phyloP scores from a whole-genome alignment of 2,888 invertebrate species.

The Elegia similella region DNA sequence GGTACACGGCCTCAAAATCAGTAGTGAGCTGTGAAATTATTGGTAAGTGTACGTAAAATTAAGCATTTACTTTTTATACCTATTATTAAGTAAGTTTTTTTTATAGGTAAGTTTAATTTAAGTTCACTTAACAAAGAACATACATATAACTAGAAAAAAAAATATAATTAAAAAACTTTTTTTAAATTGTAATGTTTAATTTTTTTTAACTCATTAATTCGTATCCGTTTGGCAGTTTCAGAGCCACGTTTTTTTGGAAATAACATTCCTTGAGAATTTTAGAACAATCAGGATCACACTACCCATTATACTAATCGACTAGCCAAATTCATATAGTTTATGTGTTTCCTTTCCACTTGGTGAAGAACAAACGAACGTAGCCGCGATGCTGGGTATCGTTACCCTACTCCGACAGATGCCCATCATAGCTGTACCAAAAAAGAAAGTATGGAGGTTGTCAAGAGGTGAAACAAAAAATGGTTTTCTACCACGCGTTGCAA shows the following conservation, averaged over 20 bases:
- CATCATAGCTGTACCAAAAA: not conserved
- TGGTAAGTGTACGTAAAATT: no score
- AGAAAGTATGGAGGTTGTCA: not conserved
- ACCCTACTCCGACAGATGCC: not conserved
- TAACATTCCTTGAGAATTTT: not conserved
- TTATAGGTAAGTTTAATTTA: not conserved
- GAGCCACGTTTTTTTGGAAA: not conserved
- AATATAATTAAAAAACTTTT: not conserved
- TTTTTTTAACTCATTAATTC: not conserved
- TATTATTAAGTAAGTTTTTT: not conserved
- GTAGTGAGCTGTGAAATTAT: not conserved
- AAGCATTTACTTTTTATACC: not conserved
- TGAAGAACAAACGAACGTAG: not conserved
- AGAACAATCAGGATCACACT: not conserved
- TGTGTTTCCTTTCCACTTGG: not conserved
- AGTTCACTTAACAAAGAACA: not conserved
- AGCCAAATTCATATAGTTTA: not conserved
- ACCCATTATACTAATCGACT: not conserved
- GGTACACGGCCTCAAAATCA: not conserved
- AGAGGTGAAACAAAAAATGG: not conserved
- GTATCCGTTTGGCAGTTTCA: not conserved
- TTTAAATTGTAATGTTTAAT: no score
- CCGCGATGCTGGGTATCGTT: not conserved
- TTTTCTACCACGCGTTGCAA: not conserved
- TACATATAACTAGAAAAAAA: not conserved